Evolutionary conservation across 2,113 vertebrate genomes (phyloP), one percentile per base, ranked within the genome.

Genomic region (Callionymus lyra): DNA sequence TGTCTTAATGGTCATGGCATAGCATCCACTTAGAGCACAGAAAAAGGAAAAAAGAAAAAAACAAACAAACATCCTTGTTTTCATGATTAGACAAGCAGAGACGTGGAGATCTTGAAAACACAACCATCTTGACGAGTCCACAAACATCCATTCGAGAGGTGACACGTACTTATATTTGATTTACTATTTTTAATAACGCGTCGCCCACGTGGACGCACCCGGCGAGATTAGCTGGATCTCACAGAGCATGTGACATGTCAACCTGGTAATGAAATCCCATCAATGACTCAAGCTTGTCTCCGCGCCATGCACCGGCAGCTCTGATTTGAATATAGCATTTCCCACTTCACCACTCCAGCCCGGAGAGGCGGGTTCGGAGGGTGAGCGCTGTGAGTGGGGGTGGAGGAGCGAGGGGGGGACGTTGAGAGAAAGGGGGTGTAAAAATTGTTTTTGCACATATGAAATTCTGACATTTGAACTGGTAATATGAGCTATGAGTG

Each of bases 281-380:
- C 53, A 72, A 56, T 66, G 65, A 62, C 43, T 41, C 14, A 21
- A 59, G 12, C 62, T 74, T 61, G 63, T 82, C 74, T 76, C 44
- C 61, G 79, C 61, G 53, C 47, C 45, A 50, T 35, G 36, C 44
- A 44, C 59, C 43, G 52, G 56, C 55, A 51, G 67, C 66, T 70
- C 66, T 60, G 56, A 76, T 77, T 77, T 76, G 61, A 77, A 68
- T 69, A 59, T 63, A 52, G 59, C 56, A 70, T 65, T 27, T 65
- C 63, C 59, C 62, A 59, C 53, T 72, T 66, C 59, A 63, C 42
- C 53, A 59, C 55, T 62, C 42, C 31, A 59, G 47, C 49, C 43
- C 57, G 70, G 49, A 50, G 36, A 68, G 58, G 67, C 59, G 44
- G 69, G 52, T 56, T 41, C 54, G 71, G 58, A 65, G 62, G 61